A percentile compares a stretch with the other conserved stretches of the same genome.
phyloP scores from a whole-genome alignment of 2,888 invertebrate species.

The Eledone cirrhosa region DNA sequence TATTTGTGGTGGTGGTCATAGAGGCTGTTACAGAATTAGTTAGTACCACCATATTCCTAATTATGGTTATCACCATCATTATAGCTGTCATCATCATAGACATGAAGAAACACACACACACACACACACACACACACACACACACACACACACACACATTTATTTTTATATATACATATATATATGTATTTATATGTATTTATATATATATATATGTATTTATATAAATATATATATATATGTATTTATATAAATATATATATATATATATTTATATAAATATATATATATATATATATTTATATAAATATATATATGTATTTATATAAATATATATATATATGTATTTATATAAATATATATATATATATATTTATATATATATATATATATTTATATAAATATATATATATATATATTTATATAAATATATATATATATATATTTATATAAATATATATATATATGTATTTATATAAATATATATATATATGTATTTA shows the following conservation, averaged over 20 bases:
- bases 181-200: not conserved
- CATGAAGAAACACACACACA: not conserved
- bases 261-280: not conserved
- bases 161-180: not conserved
- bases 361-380: not conserved
- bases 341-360: slow-evolving; percentile 7
- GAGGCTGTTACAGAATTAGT: no score
- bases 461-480: not conserved
- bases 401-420: not conserved
- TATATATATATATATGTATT: not conserved
- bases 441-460: not conserved
- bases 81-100: no score
- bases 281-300: not conserved
- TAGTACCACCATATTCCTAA: no score
- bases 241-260: not conserved
- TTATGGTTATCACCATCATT: no score
- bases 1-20: no score
- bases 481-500: slow-evolving; percentile 14
- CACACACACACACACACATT: no score
- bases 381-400: not conserved
- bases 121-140: not conserved
- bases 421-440: not conserved
- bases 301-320: not conserved
- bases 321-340: not conserved
- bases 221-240: not conserved